Base-by-base conservation (phyloP, 1,140 invertebrate genomes). In the Psix sp. region DNA sequence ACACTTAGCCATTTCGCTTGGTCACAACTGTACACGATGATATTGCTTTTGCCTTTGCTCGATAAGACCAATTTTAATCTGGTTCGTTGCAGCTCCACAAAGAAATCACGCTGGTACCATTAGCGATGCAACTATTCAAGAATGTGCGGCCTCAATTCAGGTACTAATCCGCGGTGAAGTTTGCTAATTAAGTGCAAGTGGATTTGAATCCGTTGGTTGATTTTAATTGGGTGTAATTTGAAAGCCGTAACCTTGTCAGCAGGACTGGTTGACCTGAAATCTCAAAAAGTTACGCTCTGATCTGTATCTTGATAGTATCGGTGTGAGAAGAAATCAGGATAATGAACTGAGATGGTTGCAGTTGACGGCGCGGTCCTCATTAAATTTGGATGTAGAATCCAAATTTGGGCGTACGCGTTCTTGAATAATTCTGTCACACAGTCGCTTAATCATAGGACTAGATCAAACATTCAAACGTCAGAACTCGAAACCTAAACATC, bases 21-120 rank as follows among this genome's bases (percentile, higher is more conserved):
- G 68, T 76, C 74, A 76, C 68, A 73, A 70, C 59, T 72, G 43
- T 45, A 51, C 60, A 51, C 29, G 66, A 54, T 66, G 72, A 74
- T 70, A 45, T 39, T 42, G 65, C 59, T 52, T 21, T 66, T 46
- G 46, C 45, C 38, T 51, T 51, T 45, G 36, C 52, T 49, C 43
- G 17, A 18, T 13, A 7, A 7, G n/a, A 7, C n/a, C n/a, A 10
- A 17, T 16, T 35, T 40, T 62, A 51, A 62, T 62, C 51, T 17
- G 13, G 0, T 15, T n/a, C n/a, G n/a, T n/a, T n/a, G n/a, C n/a
- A n/a, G n/a, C n/a, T n/a, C n/a, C n/a, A n/a, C n/a, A n/a, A n/a
- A n/a, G n/a, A n/a, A n/a, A n/a, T n/a, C n/a, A n/a, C n/a, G n/a
- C n/a, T n/a, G n/a, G n/a, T n/a, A n/a, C n/a, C n/a, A n/a, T n/a